Base-by-base conservation (phyloP, 1,140 invertebrate species). In the Phymastichus coffea region DNA sequence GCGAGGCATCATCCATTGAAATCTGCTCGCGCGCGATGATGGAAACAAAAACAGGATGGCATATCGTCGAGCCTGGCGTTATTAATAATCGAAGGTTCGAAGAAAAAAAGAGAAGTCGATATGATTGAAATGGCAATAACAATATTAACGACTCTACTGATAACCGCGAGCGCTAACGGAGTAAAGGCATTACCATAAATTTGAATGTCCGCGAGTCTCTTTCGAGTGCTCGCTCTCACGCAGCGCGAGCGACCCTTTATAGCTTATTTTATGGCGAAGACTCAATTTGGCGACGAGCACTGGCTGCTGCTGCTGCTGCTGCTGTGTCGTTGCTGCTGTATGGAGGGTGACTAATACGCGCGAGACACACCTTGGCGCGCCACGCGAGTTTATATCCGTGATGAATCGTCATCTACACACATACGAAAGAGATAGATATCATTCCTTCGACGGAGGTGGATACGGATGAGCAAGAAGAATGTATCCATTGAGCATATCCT, bases 211-310 rank as follows among this genome's bases (percentile, higher is more conserved):
- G 28, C 70, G 65, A n/a, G n/a, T n/a, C n/a, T n/a, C n/a, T n/a
- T n/a, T n/a, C n/a, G n/a, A n/a, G n/a, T n/a, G n/a, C n/a, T n/a
- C n/a, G n/a, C n/a, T n/a, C n/a, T n/a, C n/a, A n/a, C n/a, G n/a
- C n/a, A n/a, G n/a, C 59, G 61, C 64, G 6, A 49, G n/a, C 33
- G 63, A 54, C 65, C 68, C 67, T 74, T 72, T 73, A 78, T 70
- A 68, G 72, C 72, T 78, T 76, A 76, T 67, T 78, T 77, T 79
- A 79, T 78, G 73, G 77, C 74, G 71, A 79, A 70, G 74, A 77
- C 76, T 78, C 28, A 12, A 33, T 33, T 33, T 33, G 28, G 12
- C 28, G 28, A 33, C 28, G 28, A 33, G 28, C 28, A 33, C 28
- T 7, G 28, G 6, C 12, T 33, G 28, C 19, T 35, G n/a, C 28